A percentile compares a stretch with the other conserved stretches of the same genome.
Conservation (phyloP, 2,113 vertebrate species). For the Phainopepla nitens region DNA sequence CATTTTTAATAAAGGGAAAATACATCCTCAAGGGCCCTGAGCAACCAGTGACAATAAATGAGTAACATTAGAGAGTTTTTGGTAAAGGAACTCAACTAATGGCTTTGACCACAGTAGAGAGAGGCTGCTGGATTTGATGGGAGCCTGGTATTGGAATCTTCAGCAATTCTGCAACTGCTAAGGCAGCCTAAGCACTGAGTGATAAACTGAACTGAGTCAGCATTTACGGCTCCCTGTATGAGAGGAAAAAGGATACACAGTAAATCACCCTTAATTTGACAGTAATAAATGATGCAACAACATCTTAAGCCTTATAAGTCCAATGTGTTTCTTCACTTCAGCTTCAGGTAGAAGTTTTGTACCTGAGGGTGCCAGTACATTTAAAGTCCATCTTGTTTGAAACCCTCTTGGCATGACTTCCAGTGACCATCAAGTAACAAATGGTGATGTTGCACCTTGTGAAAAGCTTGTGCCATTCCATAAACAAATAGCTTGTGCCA, state of each 20-base stretch:
- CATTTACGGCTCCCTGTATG: not conserved
- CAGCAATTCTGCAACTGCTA: not conserved
- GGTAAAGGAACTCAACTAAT: not conserved
- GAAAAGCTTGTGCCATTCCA: not conserved
- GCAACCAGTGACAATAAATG: not conserved
- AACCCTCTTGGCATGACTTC: not conserved
- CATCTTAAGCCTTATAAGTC: not conserved
- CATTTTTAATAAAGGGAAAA: not conserved
- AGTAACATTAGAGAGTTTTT: not conserved
- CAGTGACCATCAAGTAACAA: not conserved
- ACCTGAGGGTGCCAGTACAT: not conserved
- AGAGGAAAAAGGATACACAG: not conserved
- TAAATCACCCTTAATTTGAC: not conserved
- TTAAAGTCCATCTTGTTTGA: not conserved
- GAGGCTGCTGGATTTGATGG: not conserved
- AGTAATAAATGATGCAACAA: not conserved
- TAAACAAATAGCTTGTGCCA: not conserved
- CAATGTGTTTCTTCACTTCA: not conserved
- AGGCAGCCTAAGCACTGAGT: not conserved
- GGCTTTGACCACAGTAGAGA: not conserved
- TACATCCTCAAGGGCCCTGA: not conserved
- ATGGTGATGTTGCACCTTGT: not conserved
- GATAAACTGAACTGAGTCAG: not conserved
- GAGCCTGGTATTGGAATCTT: not conserved
- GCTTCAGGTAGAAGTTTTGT: not conserved